phyloP scores from a whole-genome alignment of 2,888 invertebrate species.

The Pseudanteris insignis region DNA sequence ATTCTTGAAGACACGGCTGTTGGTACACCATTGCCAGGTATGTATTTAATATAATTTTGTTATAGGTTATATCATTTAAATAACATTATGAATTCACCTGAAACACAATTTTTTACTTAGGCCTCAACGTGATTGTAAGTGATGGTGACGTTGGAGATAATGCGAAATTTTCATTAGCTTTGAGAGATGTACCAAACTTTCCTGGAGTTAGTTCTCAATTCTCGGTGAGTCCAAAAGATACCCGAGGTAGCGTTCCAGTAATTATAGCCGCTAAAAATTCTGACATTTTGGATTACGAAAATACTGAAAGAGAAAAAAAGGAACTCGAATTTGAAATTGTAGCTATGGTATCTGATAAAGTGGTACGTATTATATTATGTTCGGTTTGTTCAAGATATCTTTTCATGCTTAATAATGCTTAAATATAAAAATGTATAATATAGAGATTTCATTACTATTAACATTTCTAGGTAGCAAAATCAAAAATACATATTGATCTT shows the following conservation, averaged over 20 bases:
- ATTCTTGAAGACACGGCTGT: constrained; percentile 81
- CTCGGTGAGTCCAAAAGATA: constrained; percentile 73
- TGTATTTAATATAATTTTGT: too few species aligned
- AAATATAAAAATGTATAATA: too few species aligned
- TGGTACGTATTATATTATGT: constrained; percentile 50
- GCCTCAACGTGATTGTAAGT: constrained; percentile 77
- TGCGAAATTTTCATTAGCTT: constrained; percentile 74
- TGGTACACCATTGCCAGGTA: constrained; percentile 73
- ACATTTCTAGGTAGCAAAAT: constrained; percentile 68
- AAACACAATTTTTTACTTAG: too few species aligned
- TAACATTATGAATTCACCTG: too few species aligned
- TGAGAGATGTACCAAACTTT: constrained; percentile 69
- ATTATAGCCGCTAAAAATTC: constrained; percentile 77
- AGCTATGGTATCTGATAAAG: constrained; percentile 69
- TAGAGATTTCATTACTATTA: constrained; percentile 6
- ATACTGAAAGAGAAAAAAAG: constrained; percentile 70
- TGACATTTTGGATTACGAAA: constrained; percentile 77
- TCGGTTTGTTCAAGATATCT: too few species aligned
- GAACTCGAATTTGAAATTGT: constrained; percentile 76
- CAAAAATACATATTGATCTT: constrained; percentile 73
- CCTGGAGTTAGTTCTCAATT: constrained; percentile 61
- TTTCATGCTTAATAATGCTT: too few species aligned
- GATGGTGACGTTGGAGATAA: constrained; percentile 80
- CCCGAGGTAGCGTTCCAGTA: constrained; percentile 79
- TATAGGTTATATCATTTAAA: too few species aligned